phyloP scores from a whole-genome alignment of 2,113 vertebrate species.

The Catharus minimus region DNA sequence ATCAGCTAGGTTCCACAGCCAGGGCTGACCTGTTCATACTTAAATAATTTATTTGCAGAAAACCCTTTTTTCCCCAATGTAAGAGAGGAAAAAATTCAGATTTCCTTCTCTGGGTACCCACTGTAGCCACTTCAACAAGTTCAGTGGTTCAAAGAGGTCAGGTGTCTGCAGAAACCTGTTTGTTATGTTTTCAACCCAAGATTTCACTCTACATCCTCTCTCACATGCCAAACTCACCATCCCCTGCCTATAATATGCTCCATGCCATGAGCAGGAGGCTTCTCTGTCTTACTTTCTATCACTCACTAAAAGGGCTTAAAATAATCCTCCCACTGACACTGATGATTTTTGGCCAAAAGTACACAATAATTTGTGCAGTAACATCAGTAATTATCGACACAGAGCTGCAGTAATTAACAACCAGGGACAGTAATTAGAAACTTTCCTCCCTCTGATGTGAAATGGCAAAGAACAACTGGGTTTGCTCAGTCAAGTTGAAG shows the following conservation, averaged over 20 bases:
- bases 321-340: not conserved
- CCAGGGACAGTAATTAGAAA: not conserved
- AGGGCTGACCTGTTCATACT: not conserved
- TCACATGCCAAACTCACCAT: not conserved
- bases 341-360: not conserved
- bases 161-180: not conserved
- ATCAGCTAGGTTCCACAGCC: not conserved
- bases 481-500: not conserved
- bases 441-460: not conserved
- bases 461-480: not conserved
- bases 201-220: not conserved
- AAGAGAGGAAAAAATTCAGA: not conserved
- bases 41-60: not conserved
- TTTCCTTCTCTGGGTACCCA: not conserved
- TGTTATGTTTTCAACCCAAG: not conserved
- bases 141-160: not conserved
- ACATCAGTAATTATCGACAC: not conserved
- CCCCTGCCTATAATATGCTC: not conserved
- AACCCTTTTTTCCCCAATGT: not conserved
- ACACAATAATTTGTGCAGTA: not conserved
- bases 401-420: not conserved
- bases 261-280: not conserved
- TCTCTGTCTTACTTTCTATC: not conserved
- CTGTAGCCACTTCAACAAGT: not conserved
- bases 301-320: not conserved